Evolutionary conservation across 2,888 invertebrate genomes (phyloP), one percentile per base, ranked within the genome.

Genomic region (Morpho deidamia): DNA sequence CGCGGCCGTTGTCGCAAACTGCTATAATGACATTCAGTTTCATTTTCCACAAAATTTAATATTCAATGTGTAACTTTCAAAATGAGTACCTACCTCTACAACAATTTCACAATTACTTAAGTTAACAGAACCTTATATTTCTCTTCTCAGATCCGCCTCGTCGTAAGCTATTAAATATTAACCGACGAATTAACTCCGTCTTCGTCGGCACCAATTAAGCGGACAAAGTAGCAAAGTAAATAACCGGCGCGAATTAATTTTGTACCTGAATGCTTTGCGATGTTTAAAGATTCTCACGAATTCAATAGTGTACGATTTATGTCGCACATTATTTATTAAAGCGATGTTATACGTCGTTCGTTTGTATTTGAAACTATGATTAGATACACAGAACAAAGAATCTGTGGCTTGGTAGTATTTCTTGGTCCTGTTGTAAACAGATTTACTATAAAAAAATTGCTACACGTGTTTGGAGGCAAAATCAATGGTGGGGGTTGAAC

Each of bases 201-300:
- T 83, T 85, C 73, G 76, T 69, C 76, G 79, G 77, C 83, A 82
- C 82, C 87, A 87, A 88, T 89, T 88, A 88, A 84, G 81, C 81
- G 85, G 70, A 84, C 85, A 88, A 83, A 86, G 84, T 84, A 81
- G 63, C 79, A 83, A 70, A 78, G 87, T 88, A 88, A 88, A 88
- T 87, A 88, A 83, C 74, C 67, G 63, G 68, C 69, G 57, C 71
- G 78, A 81, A 86, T 88, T 87, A 86, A 88, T 86, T 87, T 82
- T 83, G 83, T 80, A 78, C 68, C 64, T 68, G 63, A 63, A 60
- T 62, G 72, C 73, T 76, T 73, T 70, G 63, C 69, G 78, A 83
- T 85, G 86, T 78, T 86, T 83, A 87, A 86, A 74, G 75, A 71
- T 75, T 66, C 60, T 62, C 60, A 59, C 47, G 33, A 35, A 42